These are phyloP conservation scores for Anadara kagoshimensis DNA, from an alignment of 1,140 invertebrate genomes.

Conservation along the genomic window DNA sequence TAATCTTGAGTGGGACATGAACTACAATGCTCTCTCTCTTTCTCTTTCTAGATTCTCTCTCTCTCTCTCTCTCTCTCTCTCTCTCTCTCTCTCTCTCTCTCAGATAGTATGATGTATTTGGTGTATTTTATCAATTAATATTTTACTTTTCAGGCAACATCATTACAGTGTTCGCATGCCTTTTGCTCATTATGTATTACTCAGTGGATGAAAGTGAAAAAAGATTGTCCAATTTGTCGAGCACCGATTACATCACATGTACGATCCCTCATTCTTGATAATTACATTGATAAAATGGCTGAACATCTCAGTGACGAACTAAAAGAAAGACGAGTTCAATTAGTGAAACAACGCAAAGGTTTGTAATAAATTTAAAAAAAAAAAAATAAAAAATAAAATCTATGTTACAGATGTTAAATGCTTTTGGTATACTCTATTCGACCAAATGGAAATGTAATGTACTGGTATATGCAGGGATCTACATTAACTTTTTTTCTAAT, in stretches of 20 bases:
- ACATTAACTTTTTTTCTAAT: not conserved
- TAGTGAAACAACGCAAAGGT: constrained; percentile 65
- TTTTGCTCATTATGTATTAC: constrained; percentile 85
- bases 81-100: not conserved
- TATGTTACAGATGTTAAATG: not conserved
- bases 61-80: not conserved
- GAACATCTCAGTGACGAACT: constrained; percentile 69
- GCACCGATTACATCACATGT: constrained; percentile 65
- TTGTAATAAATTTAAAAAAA: constrained; percentile 7
- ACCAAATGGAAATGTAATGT: not conserved
- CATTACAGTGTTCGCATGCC: constrained; percentile 85
- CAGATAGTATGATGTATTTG: not conserved
- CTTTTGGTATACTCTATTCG: not conserved
- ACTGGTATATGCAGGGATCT: not conserved
- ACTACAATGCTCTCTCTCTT: no score
- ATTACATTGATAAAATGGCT: constrained; percentile 80
- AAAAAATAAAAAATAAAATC: not conserved
- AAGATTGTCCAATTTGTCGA: constrained; percentile 84
- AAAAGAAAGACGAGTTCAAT: constrained; percentile 54
- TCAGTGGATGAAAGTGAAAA: constrained; percentile 83
- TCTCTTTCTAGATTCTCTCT: no score
- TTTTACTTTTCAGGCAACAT: constrained; percentile 76
- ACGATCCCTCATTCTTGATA: constrained; percentile 73
- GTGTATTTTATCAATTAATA: no score
- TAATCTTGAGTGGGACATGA: no score